Base-by-base conservation (phyloP, 2,888 invertebrate genomes). In the Thymelicus sylvestris region DNA sequence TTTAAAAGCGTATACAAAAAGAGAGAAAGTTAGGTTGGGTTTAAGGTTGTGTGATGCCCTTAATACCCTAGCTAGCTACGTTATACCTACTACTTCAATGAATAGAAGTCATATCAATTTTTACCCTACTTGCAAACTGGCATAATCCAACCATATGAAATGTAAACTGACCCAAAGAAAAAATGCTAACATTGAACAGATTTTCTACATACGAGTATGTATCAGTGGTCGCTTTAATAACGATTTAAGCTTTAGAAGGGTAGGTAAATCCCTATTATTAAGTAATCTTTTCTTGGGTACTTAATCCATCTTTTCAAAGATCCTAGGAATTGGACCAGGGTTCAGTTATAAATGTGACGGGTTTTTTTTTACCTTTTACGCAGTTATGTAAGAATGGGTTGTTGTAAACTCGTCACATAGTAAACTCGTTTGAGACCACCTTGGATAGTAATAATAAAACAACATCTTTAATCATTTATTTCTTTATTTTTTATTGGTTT, bases 71-170 rank as follows among this genome's bases (percentile, higher is more conserved):
- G 31, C 31, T 31, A 5, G 3, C 3, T 31, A 31, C 31, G 5
- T 31, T 48, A 5, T 12, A 12, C 12, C 12, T 47, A 47, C 47
- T 47, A 13, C 12, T 13, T 47, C 47, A 13, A 13, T 13, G 47
- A 47, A 47, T 13, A 13, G 12, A 31, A 31, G 31, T 31, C 44
- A 12, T 44, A 44, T 44, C 44, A 44, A 12, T 52, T 52, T 19
- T 52, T 19, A 7, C 50, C 50, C 48, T 48, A 67, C 48, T 50
- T 55, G 41, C 52, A 12, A 15, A 19, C 31, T 38, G 19, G 44
- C 38, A 55, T 68, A 63, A 68, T 63, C 68, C 68, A 3, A n/a
- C 55, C 57, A 19, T 63, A 68, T 68, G 63, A 67, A 68, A 68
- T 44, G 55, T 57, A 19, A 44, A 44, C 44, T 44, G 55, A 57